Evolutionary conservation across 2,113 vertebrate genomes (phyloP).

Genomic region (Procavia capensis): DNA sequence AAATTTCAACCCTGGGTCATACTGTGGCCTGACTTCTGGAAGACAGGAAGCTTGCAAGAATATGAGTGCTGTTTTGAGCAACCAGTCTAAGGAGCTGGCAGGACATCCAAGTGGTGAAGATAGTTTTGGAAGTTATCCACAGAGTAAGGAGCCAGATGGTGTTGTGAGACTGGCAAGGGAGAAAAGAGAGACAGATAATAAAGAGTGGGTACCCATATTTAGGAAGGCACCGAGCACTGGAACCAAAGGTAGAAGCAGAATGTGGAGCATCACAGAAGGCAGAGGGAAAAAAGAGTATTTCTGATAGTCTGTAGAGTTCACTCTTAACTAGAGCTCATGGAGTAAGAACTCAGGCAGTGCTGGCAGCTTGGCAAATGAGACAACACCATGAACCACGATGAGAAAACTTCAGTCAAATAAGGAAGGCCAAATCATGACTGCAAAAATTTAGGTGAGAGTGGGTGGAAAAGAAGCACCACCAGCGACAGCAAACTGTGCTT

Average conservation of each 20-base stretch:
- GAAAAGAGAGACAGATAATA: constrained; percentile 59
- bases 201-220: constrained; percentile 7
- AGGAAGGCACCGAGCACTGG: background rate
- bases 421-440: background rate
- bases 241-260: background rate
- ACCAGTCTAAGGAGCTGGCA: constrained; percentile 63
- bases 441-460: background rate
- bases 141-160: constrained; percentile 66
- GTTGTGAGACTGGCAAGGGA: constrained; percentile 29
- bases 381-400: background rate
- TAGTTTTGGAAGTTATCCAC: constrained; percentile 71
- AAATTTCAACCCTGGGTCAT: constrained; percentile 47
- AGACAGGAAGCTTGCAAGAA: constrained; percentile 53
- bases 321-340: background rate
- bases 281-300: background rate
- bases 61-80: constrained; percentile 65
- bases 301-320: background rate
- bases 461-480: background rate
- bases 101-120: constrained; percentile 62
- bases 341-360: background rate
- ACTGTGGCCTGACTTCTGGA: constrained; percentile 35
- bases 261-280: background rate
- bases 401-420: background rate
- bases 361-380: background rate
- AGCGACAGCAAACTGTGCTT: background rate